Base-by-base conservation (phyloP, 2,797 vertebrate species). In the Sebastes umbrosus region DNA sequence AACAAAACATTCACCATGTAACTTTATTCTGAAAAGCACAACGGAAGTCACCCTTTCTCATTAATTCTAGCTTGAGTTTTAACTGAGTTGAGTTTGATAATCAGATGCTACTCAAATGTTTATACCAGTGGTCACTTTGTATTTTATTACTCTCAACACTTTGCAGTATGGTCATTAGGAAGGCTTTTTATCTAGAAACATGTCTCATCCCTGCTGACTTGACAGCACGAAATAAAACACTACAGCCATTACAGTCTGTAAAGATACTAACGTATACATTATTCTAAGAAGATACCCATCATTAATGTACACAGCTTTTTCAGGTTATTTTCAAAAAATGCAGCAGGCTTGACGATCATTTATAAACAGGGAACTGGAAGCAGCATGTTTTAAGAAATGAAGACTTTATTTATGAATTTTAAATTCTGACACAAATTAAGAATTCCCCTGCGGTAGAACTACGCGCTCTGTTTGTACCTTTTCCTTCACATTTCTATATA, bases 21-120 rank as follows among this genome's bases (percentile, higher is more conserved):
- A 4, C 32, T 79, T 85, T 82, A 76, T 73, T 82, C 11, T 77
- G 83, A 78, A 73, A 79, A 32, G 20, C 4, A 32, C 11, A 80
- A 12, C 14, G 39, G 69, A 73, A 43, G 73, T 73, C 12, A 24
- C 6, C 8, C 10, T 59, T 31, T 34, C 22, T 29, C 8, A 64
- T 12, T 57, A 11, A 8, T 8, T 9, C 12, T 24, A 8, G 2
- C 4, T 46, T n/a, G 18, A 9, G 1, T 50, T 24, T 57, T 24
- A 20, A 2, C 4, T 18, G 34, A 12, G 34, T 36, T 36, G 4
- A 1, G 3, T 39, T 25, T 39, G 2, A 54, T 3, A 3, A 24
- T 32, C 12, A 57, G 10, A 29, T 6, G 1, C 1, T 1, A 34
- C 6, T 31, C 16, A 31, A 31, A 29, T 39, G 18, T 60, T 4